A percentile compares a stretch with the other conserved stretches of the same genome.
Evolutionary conservation across 64 coral and sea anemone species (phyloP).

Genomic region (Dendrophyllia cribrosa): DNA sequence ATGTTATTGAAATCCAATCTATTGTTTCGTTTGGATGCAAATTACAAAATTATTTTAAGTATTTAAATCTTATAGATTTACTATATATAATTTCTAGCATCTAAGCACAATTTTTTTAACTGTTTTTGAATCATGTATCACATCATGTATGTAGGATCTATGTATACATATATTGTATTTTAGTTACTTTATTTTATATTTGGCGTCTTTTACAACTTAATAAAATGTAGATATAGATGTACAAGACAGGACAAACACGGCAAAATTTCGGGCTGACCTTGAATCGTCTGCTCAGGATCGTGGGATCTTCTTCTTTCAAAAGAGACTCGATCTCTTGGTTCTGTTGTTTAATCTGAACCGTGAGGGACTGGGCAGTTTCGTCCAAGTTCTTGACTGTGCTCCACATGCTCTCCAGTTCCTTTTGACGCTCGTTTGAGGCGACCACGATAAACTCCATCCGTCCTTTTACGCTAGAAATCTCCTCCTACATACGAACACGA

Average conservation of each 20-base stretch:
- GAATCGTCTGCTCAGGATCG: constrained; percentile 44
- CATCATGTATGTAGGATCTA: too few relatives aligned
- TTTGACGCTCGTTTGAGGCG: constrained; percentile 82
- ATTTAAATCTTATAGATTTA: too few relatives aligned
- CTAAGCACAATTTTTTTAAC: too few relatives aligned
- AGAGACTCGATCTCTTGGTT: constrained; percentile 59
- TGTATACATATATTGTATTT: too few relatives aligned
- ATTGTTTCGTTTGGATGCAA: too few relatives aligned
- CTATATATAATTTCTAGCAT: too few relatives aligned
- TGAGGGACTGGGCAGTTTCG: constrained; percentile 67
- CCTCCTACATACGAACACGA: constrained; percentile 12
- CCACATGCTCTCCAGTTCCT: constrained; percentile 86
- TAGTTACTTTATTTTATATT: too few relatives aligned
- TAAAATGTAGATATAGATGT: too few relatives aligned
- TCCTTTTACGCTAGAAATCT: constrained; percentile 75
- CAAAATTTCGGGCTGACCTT: constrained; percentile 47
- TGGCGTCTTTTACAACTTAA: too few relatives aligned
- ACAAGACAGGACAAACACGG: not conserved
- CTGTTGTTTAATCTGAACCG: constrained; percentile 51
- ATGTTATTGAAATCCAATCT: too few relatives aligned
- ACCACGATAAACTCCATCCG: constrained; percentile 76
- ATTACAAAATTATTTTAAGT: too few relatives aligned
- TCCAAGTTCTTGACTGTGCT: constrained; percentile 84
- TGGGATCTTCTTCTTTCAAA: constrained; percentile 52
- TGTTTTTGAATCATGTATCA: too few relatives aligned